phyloP scores from a whole-genome alignment of 1,140 invertebrate species.

The Conus betulinus region DNA sequence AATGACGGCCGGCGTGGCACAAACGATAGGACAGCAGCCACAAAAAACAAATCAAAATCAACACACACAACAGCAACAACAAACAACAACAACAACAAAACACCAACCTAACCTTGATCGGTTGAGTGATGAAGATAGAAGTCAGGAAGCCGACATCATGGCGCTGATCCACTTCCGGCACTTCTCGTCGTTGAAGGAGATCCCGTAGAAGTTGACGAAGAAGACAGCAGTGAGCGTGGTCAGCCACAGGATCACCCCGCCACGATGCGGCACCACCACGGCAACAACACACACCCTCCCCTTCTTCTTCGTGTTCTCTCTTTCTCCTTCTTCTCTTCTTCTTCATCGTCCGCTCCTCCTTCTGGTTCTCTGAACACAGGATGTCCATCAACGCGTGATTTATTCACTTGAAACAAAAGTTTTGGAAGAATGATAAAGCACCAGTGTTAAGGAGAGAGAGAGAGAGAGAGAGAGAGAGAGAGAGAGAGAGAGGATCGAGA shows the following conservation, averaged over 20 bases:
- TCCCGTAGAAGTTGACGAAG: slow-evolving; percentile 79
- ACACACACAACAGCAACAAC: no score
- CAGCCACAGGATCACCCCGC: slow-evolving; percentile 76
- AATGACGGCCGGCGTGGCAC: no score
- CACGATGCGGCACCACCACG: slow-evolving; percentile 77
- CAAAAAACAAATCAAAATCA: no score
- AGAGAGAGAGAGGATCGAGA: no score
- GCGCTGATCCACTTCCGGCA: slow-evolving; percentile 79
- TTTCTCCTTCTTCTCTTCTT: no score
- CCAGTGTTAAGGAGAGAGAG: no score
- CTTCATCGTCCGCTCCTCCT: not conserved
- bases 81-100: no score
- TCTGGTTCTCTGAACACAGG: no score
- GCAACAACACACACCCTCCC: slow-evolving; percentile 69
- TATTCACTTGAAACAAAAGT: no score
- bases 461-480: no score
- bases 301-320: slow-evolving; percentile 52
- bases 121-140: slow-evolving; percentile 79
- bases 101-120: slow-evolving; percentile 72
- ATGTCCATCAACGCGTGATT: no score
- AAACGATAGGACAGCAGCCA: slow-evolving; percentile 67
- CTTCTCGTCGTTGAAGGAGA: slow-evolving; percentile 79
- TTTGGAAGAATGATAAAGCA: no score
- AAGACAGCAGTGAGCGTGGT: slow-evolving; percentile 75
- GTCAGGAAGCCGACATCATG: slow-evolving; percentile 78